phyloP scores from a whole-genome alignment of 2,113 vertebrate species.

The Odontesthes bonariensis region DNA sequence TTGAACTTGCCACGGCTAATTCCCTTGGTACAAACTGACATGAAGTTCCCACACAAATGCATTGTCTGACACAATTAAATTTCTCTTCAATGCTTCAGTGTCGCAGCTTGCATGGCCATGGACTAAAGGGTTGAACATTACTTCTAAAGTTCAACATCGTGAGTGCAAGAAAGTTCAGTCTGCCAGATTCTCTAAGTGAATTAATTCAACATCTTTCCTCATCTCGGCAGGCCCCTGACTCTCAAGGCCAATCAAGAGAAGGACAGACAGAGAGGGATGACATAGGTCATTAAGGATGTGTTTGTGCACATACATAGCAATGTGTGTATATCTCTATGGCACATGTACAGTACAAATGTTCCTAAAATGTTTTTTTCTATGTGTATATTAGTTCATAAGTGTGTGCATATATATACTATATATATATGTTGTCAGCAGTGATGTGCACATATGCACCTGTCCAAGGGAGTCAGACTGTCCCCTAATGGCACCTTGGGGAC shows the following conservation, averaged over 20 bases:
- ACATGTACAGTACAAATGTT: slow-evolving; percentile 5
- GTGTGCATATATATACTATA: slow-evolving; percentile 5
- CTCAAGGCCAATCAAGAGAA: slow-evolving; percentile 43
- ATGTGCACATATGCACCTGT: slow-evolving; percentile 55
- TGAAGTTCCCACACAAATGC: slow-evolving; percentile 56
- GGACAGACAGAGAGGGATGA: slow-evolving; percentile 46
- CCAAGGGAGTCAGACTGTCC: slow-evolving; percentile 56
- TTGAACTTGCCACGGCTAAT: slow-evolving; percentile 60
- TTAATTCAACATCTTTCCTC: slow-evolving; percentile 59
- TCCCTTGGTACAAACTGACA: slow-evolving; percentile 44
- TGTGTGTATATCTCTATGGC: slow-evolving; percentile 3
- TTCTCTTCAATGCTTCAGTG: slow-evolving; percentile 38
- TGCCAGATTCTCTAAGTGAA: slow-evolving; percentile 41
- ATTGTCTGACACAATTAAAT: slow-evolving; percentile 55
- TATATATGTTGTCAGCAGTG: slow-evolving; percentile 11
- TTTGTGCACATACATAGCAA: slow-evolving; percentile 27
- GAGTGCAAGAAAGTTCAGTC: slow-evolving; percentile 31
- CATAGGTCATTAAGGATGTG: slow-evolving; percentile 31
- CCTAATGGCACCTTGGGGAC: slow-evolving; percentile 75
- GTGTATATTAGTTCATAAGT: slow-evolving; percentile 4
- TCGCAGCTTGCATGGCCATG: slow-evolving; percentile 44
- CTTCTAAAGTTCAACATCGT: slow-evolving; percentile 58
- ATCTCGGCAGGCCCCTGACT: slow-evolving; percentile 49
- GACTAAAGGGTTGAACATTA: slow-evolving; percentile 50
- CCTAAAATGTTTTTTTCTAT: background rate